phyloP scores from a whole-genome alignment of 2,113 vertebrate genomes.

The Neoarius graeffei region DNA sequence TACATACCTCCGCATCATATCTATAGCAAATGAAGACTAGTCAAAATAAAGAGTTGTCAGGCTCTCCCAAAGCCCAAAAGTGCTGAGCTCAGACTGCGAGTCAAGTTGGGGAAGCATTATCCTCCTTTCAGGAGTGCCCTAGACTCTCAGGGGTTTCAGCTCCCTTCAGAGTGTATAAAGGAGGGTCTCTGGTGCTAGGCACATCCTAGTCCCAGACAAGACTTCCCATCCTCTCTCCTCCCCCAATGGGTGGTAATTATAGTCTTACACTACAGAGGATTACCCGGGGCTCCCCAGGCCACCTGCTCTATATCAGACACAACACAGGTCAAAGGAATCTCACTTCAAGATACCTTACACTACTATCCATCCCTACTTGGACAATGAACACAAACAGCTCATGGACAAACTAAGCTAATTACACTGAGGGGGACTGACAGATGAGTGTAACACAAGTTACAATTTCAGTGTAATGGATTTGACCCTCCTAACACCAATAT shows the following conservation, averaged over 20 bases:
- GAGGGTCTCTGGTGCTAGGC: conserved; percentile 66
- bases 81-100: conserved; percentile 24
- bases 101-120: conserved; percentile 39
- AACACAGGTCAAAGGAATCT: conserved; percentile 54
- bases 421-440: not conserved
- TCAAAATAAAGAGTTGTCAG: not conserved
- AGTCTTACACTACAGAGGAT: conserved; percentile 61
- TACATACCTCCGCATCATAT: not conserved
- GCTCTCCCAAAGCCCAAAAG: conserved; percentile 4
- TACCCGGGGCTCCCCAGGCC: conserved; percentile 65
- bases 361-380: conserved; percentile 11
- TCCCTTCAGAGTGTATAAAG: conserved; percentile 25
- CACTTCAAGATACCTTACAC: conserved; percentile 27
- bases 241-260: conserved; percentile 66
- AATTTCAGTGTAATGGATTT: not conserved
- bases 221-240: conserved; percentile 21
- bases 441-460: not conserved
- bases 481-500: not conserved
- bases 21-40: not conserved
- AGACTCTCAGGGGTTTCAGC: conserved; percentile 3
- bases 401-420: conserved; percentile 27
- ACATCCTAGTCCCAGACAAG: conserved; percentile 70
- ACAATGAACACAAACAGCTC: conserved; percentile 28
- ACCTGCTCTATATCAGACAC: conserved; percentile 73
- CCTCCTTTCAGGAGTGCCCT: not conserved